Percentiles rank a stretch among this genome's conserved stretches.
phyloP scores from a whole-genome alignment of 2,797 vertebrate species.

The Buceros bicornis region DNA sequence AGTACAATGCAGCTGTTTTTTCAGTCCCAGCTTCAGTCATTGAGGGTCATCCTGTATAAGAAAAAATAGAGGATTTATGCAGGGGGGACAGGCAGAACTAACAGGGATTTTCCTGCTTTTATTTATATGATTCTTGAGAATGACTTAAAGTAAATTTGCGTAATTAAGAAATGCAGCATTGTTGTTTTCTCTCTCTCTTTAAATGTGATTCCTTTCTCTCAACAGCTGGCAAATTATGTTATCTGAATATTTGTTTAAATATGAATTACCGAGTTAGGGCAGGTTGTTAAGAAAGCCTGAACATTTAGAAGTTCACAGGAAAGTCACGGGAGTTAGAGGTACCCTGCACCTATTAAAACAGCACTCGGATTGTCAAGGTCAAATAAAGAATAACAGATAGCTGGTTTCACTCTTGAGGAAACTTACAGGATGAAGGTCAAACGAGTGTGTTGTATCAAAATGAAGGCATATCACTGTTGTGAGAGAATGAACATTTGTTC shows the following conservation, averaged over 20 bases:
- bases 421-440: conserved; percentile 56
- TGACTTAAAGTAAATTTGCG: not conserved
- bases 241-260: conserved; percentile 18
- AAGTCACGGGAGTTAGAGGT: not conserved
- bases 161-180: not conserved
- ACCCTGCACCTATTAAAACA: not conserved
- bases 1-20: conserved; percentile 81
- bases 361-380: conserved; percentile 72
- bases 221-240: not conserved
- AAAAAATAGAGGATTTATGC: conserved; percentile 40
- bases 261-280: not conserved
- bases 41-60: conserved; percentile 61
- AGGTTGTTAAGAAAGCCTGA: not conserved
- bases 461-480: not conserved
- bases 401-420: not conserved
- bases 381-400: not conserved
- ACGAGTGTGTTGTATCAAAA: not conserved
- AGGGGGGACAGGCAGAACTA: conserved; percentile 27
- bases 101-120: not conserved
- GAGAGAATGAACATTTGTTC: not conserved
- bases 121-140: not conserved
- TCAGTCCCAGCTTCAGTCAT: conserved; percentile 47
- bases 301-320: not conserved
- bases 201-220: not conserved
- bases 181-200: not conserved